phyloP scores from a whole-genome alignment of 2,797 vertebrate genomes.

The Lophotriccus pileatus region DNA sequence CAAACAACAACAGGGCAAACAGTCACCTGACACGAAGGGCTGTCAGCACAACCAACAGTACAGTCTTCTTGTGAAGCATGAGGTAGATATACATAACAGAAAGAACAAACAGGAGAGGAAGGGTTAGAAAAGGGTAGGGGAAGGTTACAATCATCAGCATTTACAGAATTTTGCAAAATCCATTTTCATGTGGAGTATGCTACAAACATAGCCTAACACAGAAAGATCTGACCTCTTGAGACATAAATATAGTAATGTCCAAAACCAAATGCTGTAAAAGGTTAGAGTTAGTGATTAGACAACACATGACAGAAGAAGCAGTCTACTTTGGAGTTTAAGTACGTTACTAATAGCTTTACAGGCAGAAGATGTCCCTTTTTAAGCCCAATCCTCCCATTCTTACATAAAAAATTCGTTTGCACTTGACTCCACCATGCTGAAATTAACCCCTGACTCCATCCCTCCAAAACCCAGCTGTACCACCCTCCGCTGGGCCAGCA shows the following conservation, averaged over 20 bases:
- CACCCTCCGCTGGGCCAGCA: neutral
- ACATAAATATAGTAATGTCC: neutral
- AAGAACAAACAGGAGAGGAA: conserved; percentile 50
- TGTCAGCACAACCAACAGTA: conserved; percentile 74
- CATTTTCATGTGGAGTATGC: conserved; percentile 38
- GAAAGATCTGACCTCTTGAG: conserved; percentile 30
- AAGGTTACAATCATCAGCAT: conserved; percentile 67
- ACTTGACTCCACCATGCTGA: neutral
- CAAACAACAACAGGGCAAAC: conserved; percentile 58
- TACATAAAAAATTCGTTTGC: neutral
- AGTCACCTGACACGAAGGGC: conserved; percentile 65
- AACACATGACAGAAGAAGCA: neutral
- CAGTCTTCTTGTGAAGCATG: conserved; percentile 76
- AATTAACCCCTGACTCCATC: neutral
- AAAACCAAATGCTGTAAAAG: conserved; percentile 19
- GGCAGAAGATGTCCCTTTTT: conserved; percentile 32
- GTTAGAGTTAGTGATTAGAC: conserved; percentile 9
- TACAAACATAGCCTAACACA: conserved; percentile 50
- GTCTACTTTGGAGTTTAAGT: conserved; percentile 14
- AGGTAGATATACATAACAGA: conserved; percentile 81
- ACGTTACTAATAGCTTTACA: conserved; percentile 30
- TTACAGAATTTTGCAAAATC: conserved; percentile 57
- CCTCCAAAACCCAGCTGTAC: neutral
- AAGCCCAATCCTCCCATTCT: conserved; percentile 12
- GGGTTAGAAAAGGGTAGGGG: conserved; percentile 38